Conservation (phyloP, 2,797 vertebrate species). For the Novumbra hubbsi region DNA sequence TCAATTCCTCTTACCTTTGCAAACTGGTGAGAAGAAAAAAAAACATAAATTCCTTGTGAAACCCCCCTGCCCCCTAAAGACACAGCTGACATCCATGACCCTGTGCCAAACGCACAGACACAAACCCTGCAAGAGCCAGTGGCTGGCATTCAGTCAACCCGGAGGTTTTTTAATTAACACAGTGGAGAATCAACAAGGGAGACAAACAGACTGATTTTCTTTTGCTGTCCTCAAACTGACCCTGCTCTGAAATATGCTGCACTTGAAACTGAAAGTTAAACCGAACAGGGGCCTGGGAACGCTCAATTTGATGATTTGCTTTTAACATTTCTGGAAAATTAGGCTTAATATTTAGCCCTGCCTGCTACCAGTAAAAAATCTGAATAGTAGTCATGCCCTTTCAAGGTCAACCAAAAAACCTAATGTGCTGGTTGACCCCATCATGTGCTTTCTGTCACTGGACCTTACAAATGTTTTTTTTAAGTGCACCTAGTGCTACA, state of each 20-base stretch:
- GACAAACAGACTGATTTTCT: slow-evolving; percentile 42
- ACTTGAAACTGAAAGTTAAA: slow-evolving; percentile 16
- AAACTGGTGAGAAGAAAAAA: slow-evolving; percentile 10
- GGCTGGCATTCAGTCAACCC: slow-evolving; percentile 56
- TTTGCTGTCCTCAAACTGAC: slow-evolving; percentile 42
- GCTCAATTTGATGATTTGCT: not conserved
- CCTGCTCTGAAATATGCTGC: slow-evolving; percentile 19
- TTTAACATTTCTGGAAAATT: not conserved
- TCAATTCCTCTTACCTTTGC: too few species aligned
- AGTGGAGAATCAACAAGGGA: slow-evolving; percentile 53
- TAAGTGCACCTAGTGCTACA: too few species aligned
- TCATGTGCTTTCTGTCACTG: too few species aligned
- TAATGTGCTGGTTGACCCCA: too few species aligned
- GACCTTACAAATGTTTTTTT: too few species aligned
- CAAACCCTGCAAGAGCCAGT: slow-evolving; percentile 18
- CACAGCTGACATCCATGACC: not conserved
- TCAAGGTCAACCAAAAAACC: too few species aligned
- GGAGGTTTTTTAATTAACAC: slow-evolving; percentile 59
- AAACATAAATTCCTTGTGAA: too few species aligned
- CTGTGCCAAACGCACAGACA: not conserved
- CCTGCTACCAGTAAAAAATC: too few species aligned
- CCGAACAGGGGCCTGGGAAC: slow-evolving; percentile 26
- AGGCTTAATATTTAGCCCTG: too few species aligned
- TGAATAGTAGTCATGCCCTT: not conserved
- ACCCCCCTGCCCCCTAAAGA: slow-evolving; percentile 10